Percentiles rank a stretch among this genome's conserved stretches.
Conservation (phyloP, 1,140 invertebrate species). For the Bradynema listronoti region DNA sequence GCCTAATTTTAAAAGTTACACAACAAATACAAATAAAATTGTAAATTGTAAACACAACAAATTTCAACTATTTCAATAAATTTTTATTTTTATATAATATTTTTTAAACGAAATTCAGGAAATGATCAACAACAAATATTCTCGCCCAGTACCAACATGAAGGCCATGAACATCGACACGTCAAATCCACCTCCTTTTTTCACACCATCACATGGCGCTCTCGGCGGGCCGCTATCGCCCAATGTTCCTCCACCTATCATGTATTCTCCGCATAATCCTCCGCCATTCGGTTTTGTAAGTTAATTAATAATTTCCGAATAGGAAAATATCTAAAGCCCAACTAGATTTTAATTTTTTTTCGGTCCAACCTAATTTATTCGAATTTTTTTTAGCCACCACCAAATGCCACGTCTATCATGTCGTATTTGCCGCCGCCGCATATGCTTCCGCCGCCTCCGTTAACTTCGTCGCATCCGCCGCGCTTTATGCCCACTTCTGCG, state of each 20-base stretch:
- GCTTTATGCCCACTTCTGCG: too few relatives aligned
- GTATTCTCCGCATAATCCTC: constrained; percentile 22
- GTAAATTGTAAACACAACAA: too few relatives aligned
- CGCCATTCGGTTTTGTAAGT: constrained; percentile 19
- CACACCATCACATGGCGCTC: constrained; percentile 12
- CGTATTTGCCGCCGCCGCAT: constrained; percentile 9
- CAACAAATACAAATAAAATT: too few relatives aligned
- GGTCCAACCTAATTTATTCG: too few relatives aligned
- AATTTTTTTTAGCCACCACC: constrained; percentile 5
- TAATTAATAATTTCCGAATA: too few relatives aligned
- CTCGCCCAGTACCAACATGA: constrained; percentile 1
- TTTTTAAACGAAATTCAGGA: too few relatives aligned
- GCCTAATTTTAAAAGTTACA: too few relatives aligned
- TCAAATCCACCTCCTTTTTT: constrained; percentile 13
- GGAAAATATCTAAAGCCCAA: too few relatives aligned
- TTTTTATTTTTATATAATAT: too few relatives aligned
- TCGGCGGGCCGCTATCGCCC: neutral
- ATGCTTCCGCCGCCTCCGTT: constrained; percentile 12
- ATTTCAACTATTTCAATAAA: too few relatives aligned
- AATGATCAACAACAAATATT: too few relatives aligned
- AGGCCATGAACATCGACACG: constrained; percentile 1
- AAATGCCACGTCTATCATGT: constrained; percentile 5
- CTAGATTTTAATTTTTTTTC: too few relatives aligned
- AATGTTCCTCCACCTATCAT: constrained; percentile 1
- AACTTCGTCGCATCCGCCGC: neutral